Percentiles rank a stretch among this genome's conserved stretches.
Conservation (phyloP, 2,113 vertebrate species). For the Toxostoma redivivum region DNA sequence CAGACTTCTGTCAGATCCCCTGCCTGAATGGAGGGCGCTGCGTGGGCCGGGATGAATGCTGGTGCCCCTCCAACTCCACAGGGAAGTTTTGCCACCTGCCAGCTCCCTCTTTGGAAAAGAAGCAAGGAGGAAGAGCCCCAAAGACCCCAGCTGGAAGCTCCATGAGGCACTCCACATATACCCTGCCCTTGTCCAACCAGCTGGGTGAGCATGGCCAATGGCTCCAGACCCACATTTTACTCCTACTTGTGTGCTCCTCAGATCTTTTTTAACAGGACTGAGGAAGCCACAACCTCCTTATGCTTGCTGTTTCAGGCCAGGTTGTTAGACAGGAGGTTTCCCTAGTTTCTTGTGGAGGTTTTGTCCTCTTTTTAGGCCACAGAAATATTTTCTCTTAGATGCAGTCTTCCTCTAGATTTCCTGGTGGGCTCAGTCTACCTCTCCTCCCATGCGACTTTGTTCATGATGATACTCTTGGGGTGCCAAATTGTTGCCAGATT, state of each 20-base stretch:
- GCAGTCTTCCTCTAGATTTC: neutral
- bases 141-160: conserved; percentile 37
- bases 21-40: conserved; percentile 94
- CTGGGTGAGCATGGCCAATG: conserved; percentile 58
- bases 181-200: conserved; percentile 85
- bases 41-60: conserved; percentile 91
- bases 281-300: neutral
- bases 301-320: neutral
- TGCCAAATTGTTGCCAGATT: neutral
- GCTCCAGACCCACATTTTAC: neutral
- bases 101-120: conserved; percentile 37
- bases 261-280: neutral
- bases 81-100: conserved; percentile 95
- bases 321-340: neutral
- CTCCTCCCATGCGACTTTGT: neutral
- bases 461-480: neutral
- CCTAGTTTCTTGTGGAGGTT: neutral
- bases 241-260: neutral
- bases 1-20: conserved; percentile 92
- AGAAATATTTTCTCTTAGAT: neutral
- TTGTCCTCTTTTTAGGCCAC: neutral
- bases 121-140: conserved; percentile 6
- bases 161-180: conserved; percentile 83
- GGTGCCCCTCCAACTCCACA: conserved; percentile 88
- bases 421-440: neutral